Evolutionary conservation across 2,888 invertebrate genomes (phyloP).

Genomic region (Quadriops clusia): DNA sequence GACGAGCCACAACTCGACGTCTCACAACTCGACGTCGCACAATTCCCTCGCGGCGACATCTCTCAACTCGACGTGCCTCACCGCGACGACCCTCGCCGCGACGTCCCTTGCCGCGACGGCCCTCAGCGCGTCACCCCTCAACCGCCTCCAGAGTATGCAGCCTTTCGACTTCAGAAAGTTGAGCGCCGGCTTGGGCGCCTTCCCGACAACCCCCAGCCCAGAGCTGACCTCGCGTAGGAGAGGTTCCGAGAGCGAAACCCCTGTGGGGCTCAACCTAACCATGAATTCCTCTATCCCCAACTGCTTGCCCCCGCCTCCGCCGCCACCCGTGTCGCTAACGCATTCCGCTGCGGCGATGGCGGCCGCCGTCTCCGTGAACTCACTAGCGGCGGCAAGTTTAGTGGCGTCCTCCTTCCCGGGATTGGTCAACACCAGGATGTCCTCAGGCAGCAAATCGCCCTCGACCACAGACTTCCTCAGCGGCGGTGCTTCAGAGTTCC

Average conservation of each 20-base stretch:
- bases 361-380: conserved; percentile 35
- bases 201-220: conserved; percentile 37
- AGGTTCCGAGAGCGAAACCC: conserved; percentile 39
- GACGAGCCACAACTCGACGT: conserved; percentile 18
- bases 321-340: conserved; percentile 47
- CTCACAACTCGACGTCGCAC: too few species aligned
- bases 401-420: conserved; percentile 52
- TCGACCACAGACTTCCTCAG: conserved; percentile 33
- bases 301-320: conserved; percentile 45
- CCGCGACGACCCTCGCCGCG: too few species aligned
- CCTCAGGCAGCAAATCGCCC: conserved; percentile 41
- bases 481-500: conserved; percentile 37
- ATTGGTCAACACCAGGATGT: conserved; percentile 40
- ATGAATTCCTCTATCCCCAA: conserved; percentile 49
- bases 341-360: conserved; percentile 55
- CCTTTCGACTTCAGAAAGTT: conserved; percentile 85
- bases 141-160: conserved; percentile 88
- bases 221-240: conserved; percentile 36
- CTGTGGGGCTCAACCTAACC: conserved; percentile 47
- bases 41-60: too few species aligned
- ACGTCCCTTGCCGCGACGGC: conserved; percentile 35
- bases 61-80: too few species aligned
- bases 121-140: conserved; percentile 54
- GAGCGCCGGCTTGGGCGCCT: conserved; percentile 49
- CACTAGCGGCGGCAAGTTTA: conserved; percentile 44